A percentile compares a stretch with the other conserved stretches of the same genome.
Conservation (phyloP, 2,113 vertebrate genomes). For the Shinisaurus crocodilurus region DNA sequence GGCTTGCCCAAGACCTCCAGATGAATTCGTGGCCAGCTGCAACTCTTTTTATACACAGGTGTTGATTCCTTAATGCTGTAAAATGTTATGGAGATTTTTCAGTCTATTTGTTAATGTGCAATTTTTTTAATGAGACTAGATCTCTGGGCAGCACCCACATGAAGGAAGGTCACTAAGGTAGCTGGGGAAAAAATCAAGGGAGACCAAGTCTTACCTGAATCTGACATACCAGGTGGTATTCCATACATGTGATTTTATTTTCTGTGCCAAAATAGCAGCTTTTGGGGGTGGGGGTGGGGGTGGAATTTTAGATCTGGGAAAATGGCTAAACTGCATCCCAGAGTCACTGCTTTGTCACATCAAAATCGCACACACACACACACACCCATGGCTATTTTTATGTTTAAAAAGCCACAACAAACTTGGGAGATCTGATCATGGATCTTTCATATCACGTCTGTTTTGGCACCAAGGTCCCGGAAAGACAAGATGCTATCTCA, state of each 20-base stretch:
- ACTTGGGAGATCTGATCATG: background rate
- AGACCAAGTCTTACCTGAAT: background rate
- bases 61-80: no score
- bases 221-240: background rate
- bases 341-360: background rate
- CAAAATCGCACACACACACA: background rate
- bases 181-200: background rate
- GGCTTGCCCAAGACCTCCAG: background rate
- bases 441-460: background rate
- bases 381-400: background rate
- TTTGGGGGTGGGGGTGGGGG: background rate
- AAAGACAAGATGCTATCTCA: background rate
- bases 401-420: background rate
- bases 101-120: no score
- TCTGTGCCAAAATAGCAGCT: background rate
- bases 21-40: background rate
- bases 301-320: background rate
- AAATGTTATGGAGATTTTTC: no score
- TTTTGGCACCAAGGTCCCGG: background rate
- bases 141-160: background rate
- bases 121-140: no score
- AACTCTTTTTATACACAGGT: background rate
- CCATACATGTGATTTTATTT: background rate
- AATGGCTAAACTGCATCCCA: background rate
- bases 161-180: background rate